These are phyloP conservation scores for Cantharis rufa DNA, from an alignment of 2,888 invertebrate genomes.

Conservation along the genomic window DNA sequence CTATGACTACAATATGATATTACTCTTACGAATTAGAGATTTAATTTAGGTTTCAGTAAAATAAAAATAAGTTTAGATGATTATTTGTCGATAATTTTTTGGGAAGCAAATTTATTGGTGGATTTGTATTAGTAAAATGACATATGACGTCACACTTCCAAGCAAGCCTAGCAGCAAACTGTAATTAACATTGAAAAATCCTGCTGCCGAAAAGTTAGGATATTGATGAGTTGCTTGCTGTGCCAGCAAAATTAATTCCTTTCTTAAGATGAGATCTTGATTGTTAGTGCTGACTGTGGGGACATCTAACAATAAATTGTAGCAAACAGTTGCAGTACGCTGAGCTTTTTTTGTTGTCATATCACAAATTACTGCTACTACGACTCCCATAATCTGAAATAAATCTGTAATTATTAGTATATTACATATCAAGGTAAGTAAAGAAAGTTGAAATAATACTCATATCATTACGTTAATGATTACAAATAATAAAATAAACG, in stretches of 20 bases:
- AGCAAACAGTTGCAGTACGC: slow-evolving; percentile 32
- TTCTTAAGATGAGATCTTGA: slow-evolving; percentile 18
- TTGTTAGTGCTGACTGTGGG: slow-evolving; percentile 19
- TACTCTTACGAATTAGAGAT: too few species aligned
- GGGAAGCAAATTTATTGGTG: slow-evolving; percentile 3
- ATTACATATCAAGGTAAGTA: too few species aligned
- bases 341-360: slow-evolving; percentile 33
- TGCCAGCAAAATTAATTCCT: slow-evolving; percentile 24
- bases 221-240: slow-evolving; percentile 25
- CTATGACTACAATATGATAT: too few species aligned
- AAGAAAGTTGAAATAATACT: too few species aligned
- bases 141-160: slow-evolving; percentile 29
- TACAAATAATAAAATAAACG: too few species aligned
- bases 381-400: slow-evolving; percentile 33
- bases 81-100: too few species aligned
- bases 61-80: too few species aligned
- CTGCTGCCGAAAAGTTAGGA: slow-evolving; percentile 30
- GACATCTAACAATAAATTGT: slow-evolving; percentile 32
- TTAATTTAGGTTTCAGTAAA: too few species aligned
- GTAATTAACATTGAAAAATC: slow-evolving; percentile 30
- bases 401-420: slow-evolving; percentile 27
- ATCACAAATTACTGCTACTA: slow-evolving; percentile 34
- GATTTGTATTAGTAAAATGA: slow-evolving; percentile 32
- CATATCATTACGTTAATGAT: too few species aligned
- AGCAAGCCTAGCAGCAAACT: slow-evolving; percentile 29